Base-by-base conservation (phyloP, 92 coral and sea anemone species). In the Siderastrea radians region DNA sequence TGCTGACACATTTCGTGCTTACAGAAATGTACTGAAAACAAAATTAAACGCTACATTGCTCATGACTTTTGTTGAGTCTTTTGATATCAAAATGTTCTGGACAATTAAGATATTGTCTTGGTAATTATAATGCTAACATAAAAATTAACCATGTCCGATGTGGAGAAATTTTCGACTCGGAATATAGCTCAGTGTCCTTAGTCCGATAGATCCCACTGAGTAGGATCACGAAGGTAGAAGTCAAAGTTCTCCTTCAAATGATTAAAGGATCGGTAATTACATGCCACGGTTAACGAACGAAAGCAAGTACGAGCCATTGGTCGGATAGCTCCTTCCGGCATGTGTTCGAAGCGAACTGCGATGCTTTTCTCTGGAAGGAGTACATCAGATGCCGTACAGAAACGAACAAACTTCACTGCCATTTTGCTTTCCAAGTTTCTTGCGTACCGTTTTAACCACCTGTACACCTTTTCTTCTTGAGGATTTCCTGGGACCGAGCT, bases 191-290 rank as follows among this genome's bases (percentile, higher is more conserved):
- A n/a, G n/a, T n/a, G n/a, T n/a, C n/a, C n/a, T n/a, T n/a, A n/a
- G n/a, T n/a, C n/a, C n/a, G n/a, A n/a, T n/a, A n/a, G n/a, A 61
- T 90, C 85, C 94, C 94, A 91, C 63, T 69, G 50, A 6, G 76
- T 59, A 13, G 52, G 72, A 77, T 86, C 86, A 13, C 43, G 72
- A n/a, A 91, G 63, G 74, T 80, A 86, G 49, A 44, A 82, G 63
- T 91, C 90, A 11, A 86, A 55, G 74, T 86, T 77, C 45, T 81
- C 82, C 72, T 62, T 54, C 82, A 90, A 16, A 14, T 75, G 81
- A 15, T 75, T 59, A 57, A n/a, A 80, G 4, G 86, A 77, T 19
- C 26, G 58, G 80, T 90, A n/a, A n/a, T n/a, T n/a, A n/a, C n/a
- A n/a, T n/a, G n/a, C n/a, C n/a, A n/a, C n/a, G n/a, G n/a, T n/a